Evolutionary conservation across 2,888 invertebrate species (phyloP), one percentile per base, ranked within the genome.

Genomic region (Pecten maximus): DNA sequence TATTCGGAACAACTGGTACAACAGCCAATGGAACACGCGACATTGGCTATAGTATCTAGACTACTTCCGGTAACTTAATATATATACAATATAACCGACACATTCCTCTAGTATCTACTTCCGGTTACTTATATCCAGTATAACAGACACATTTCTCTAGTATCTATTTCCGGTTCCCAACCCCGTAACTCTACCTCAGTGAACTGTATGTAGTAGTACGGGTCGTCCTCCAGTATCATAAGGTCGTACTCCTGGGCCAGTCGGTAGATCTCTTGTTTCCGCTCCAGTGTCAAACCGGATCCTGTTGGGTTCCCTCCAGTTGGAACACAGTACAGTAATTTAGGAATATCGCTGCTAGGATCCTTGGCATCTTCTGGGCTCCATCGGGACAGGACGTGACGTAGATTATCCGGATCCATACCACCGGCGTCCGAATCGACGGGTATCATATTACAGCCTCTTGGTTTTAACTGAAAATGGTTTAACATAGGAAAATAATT

Each of bases 221-320:
- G 98, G 96, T 98, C 98, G 95, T 98, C 98, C 96, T 98, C 98
- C 12, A 98, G 95, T 89, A 98, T 98, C 16, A 98, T 95, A 54
- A 98, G 97, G 96, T 98, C 98, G 96, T 98, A 98, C 96, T 97
- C 97, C 96, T 98, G 98, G 88, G 98, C 98, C 92, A 98, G 97
- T 92, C 97, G 97, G 95, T 98, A 98, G 87, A 98, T 98, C 96
- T 97, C 97, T 92, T 97, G 97, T 91, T 98, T 97, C 92, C 98
- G 97, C 28, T 98, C 97, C 87, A 97, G 97, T 0, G 98, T 97
- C 90, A 98, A 97, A 0, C 98, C 98, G 0, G 97, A 97, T 0
- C 98, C 98, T 0, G 98, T 98, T 0, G 98, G 98, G 95, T 98
- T 98, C 40, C 97, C 97, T 0, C 98, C 98, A 16, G 98, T 98